Percentiles rank a stretch among this genome's conserved stretches.
Evolutionary conservation across 2,888 invertebrate species (phyloP).

Genomic region (Agonopterix arenella): DNA sequence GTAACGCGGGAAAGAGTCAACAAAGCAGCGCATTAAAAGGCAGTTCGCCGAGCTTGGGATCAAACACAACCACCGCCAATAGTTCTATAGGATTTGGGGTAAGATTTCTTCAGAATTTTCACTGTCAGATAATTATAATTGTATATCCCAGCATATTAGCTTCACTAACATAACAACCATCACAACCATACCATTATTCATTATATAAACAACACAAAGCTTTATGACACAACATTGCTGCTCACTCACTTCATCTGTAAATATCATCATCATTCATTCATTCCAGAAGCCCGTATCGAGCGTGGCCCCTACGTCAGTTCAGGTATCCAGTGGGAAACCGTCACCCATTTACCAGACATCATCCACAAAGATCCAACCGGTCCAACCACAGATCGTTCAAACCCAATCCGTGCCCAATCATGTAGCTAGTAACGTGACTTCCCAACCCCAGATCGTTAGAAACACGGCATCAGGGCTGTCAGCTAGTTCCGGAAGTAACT

Average conservation of each 20-base stretch:
- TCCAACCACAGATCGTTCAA: constrained; percentile 84
- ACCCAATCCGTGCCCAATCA: constrained; percentile 65
- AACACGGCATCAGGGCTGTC: constrained; percentile 70
- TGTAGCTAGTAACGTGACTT: constrained; percentile 63
- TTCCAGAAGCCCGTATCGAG: constrained; percentile 91
- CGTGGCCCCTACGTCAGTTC: constrained; percentile 87
- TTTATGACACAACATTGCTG: constrained; percentile 10
- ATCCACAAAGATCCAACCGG: constrained; percentile 88
- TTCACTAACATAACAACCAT: neutral
- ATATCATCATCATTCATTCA: constrained; percentile 66
- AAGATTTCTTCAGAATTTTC: constrained; percentile 23
- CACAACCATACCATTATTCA: neutral
- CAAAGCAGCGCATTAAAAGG: constrained; percentile 48
- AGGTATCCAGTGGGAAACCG: constrained; percentile 79
- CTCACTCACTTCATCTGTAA: constrained; percentile 50
- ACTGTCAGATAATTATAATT: neutral
- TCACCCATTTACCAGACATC: constrained; percentile 89
- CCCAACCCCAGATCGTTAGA: constrained; percentile 72
- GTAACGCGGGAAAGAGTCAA: constrained; percentile 39
- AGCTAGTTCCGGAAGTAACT: constrained; percentile 60
- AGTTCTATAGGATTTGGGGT: constrained; percentile 70
- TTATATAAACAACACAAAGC: neutral
- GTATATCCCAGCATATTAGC: neutral
- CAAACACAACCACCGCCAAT: constrained; percentile 52
- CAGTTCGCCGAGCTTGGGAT: constrained; percentile 58